phyloP scores from a whole-genome alignment of 2,888 invertebrate genomes.

The Latrodectus hesperus region DNA sequence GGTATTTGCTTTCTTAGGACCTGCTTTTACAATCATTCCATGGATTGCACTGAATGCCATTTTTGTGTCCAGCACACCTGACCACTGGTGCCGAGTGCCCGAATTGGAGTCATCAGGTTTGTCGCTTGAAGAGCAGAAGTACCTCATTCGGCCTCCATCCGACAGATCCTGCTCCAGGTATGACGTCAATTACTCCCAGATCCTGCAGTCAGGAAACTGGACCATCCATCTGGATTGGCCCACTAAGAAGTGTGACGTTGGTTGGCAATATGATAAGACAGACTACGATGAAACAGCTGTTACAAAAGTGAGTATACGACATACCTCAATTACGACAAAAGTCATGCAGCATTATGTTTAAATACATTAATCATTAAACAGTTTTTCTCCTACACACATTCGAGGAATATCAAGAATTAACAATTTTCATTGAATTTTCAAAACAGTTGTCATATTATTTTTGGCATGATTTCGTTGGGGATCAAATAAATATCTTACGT shows the following conservation, averaged over 20 bases:
- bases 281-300: slow-evolving; percentile 84
- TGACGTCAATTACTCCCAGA: slow-evolving; percentile 81
- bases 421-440: no score
- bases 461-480: no score
- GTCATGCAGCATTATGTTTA: no score
- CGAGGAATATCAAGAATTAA: no score
- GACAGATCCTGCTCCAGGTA: slow-evolving; percentile 81
- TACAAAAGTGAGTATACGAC: slow-evolving; percentile 83
- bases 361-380: no score
- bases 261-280: slow-evolving; percentile 84
- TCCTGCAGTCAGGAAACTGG: slow-evolving; percentile 22
- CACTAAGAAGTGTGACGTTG: slow-evolving; percentile 81
- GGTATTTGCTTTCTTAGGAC: slow-evolving; percentile 87
- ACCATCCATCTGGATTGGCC: slow-evolving; percentile 73
- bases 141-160: slow-evolving; percentile 16
- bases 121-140: slow-evolving; percentile 13
- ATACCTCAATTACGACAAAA: no score
- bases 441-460: no score
- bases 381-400: no score
- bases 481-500: no score
- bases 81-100: slow-evolving; percentile 87
- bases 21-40: slow-evolving; percentile 94
- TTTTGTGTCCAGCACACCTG: slow-evolving; percentile 41
- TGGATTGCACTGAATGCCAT: slow-evolving; percentile 74
- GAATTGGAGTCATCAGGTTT: slow-evolving; percentile 73